These are phyloP conservation scores for Heterodera schachtii DNA, from an alignment of 1,140 invertebrate species.

Conservation along the genomic window DNA sequence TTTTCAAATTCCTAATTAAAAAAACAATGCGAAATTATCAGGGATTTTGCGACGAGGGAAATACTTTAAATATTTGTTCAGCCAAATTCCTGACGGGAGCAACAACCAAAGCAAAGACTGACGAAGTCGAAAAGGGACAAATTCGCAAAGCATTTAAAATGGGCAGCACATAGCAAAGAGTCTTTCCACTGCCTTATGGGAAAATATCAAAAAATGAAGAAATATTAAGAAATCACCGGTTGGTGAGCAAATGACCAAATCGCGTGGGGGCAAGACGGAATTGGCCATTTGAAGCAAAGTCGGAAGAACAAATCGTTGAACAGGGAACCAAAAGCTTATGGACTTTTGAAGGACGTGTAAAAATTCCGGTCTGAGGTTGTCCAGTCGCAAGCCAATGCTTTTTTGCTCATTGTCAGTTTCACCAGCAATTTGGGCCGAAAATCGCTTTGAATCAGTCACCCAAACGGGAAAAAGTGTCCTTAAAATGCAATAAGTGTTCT, in stretches of 20 bases:
- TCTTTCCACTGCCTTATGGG: conserved; percentile 50
- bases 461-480: conserved; percentile 38
- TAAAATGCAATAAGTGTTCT: background rate
- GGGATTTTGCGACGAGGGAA: background rate
- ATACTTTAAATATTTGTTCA: conserved; percentile 46
- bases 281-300: conserved; percentile 25
- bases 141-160: conserved; percentile 44
- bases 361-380: conserved; percentile 31
- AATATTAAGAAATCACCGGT: conserved; percentile 19
- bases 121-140: conserved; percentile 5
- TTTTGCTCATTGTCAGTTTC: background rate
- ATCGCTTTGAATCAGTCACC: conserved; percentile 32
- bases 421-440: conserved; percentile 40
- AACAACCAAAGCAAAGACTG: conserved; percentile 49
- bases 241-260: conserved; percentile 51
- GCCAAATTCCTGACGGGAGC: conserved; percentile 41
- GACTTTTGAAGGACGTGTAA: conserved; percentile 25
- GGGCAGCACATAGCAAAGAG: conserved; percentile 49
- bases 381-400: background rate
- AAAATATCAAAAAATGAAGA: background rate
- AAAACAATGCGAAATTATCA: conserved; percentile 17
- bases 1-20: conserved; percentile 47
- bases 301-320: conserved; percentile 49
- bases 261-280: conserved; percentile 43
- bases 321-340: conserved; percentile 47